Percentiles rank a stretch among this genome's conserved stretches.
phyloP scores from a whole-genome alignment of 2,888 invertebrate species.

The Rhodophaea formosa region DNA sequence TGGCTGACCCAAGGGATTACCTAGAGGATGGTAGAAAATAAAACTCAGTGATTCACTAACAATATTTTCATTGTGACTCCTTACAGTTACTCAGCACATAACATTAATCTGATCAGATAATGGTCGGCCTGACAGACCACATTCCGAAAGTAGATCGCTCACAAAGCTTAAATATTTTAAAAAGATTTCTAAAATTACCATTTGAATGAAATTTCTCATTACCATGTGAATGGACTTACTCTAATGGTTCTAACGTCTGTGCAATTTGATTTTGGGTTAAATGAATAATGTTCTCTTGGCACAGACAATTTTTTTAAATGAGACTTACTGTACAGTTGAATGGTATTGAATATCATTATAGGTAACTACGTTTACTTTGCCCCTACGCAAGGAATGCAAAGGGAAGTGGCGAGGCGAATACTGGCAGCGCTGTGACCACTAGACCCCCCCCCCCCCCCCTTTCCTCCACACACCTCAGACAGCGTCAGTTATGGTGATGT shows the following conservation, averaged over 20 bases:
- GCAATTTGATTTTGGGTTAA: background rate
- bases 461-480: no score
- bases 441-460: no score
- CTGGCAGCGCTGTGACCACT: no score
- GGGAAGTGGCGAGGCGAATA: no score
- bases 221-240: background rate
- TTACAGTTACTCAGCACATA: slow-evolving; percentile 61
- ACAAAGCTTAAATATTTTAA: background rate
- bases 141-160: slow-evolving; percentile 1
- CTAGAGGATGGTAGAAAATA: slow-evolving; percentile 22
- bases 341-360: no score
- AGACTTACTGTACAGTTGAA: no score
- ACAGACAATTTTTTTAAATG: background rate
- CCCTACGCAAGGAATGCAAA: no score
- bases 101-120: slow-evolving; percentile 42
- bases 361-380: no score
- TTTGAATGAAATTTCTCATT: background rate
- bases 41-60: slow-evolving; percentile 49
- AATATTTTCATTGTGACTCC: slow-evolving; percentile 65
- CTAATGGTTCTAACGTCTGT: background rate
- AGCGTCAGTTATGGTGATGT: no score
- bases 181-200: background rate
- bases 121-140: slow-evolving; percentile 28
- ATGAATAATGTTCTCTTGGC: background rate
- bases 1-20: no score